Base-by-base conservation (phyloP, 2,888 invertebrate species). In the Achlya flavicornis region DNA sequence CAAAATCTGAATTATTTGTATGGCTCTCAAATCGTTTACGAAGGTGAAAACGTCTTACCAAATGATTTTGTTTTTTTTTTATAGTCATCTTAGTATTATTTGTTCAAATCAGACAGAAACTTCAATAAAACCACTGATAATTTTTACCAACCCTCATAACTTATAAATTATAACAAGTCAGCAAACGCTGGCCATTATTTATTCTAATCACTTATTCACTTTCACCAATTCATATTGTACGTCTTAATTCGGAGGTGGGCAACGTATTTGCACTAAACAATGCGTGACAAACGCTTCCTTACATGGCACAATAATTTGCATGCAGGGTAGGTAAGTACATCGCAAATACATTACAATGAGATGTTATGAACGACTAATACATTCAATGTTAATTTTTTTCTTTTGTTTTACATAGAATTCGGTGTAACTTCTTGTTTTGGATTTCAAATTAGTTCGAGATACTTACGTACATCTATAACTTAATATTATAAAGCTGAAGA, bases 171-270 rank as follows among this genome's bases (percentile, higher is more conserved):
- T 4, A 14, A 5, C n/a, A n/a, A 46, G 46, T n/a, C 46, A n/a
- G 14, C 46, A n/a, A n/a, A n/a, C 14, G 48, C 19, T 53, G 4
- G 19, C 19, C 63, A 76, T 72, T 68, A 72, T 68, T 70, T 65
- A 80, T 79, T 77, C 79, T 69, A 69, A 70, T 64, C 76, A 67
- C 69, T 70, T 68, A 65, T 64, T 73, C 76, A 84, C 87, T 87
- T 87, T 87, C 87, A 75, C 87, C 77, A 7, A 71, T 66, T 70
- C 68, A 69, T 69, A 64, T 66, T 71, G 66, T 41, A 65, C 53
- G 72, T 74, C 74, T 75, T 68, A 71, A 77, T 80, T 81, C 69
- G 75, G 71, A 64, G 58, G 63, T 33, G 59, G 53, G 19, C 53
- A 53, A 19, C 60, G 63, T 64, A 74, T 76, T 73, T 66, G 66